Evolutionary conservation across 2,797 vertebrate species (phyloP).

Genomic region (Melanotaenia nigrans): DNA sequence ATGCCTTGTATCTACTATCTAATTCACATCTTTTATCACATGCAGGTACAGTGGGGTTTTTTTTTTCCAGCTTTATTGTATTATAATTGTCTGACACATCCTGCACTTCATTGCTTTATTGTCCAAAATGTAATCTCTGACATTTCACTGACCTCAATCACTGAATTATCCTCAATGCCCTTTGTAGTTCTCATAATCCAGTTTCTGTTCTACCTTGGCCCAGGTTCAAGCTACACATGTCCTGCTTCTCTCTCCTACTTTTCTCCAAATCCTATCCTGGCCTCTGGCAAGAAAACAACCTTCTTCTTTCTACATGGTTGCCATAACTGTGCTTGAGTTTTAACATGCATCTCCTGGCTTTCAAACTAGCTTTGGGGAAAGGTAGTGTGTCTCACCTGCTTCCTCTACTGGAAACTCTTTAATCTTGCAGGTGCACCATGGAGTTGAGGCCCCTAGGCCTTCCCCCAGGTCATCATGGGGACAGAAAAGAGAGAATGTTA

Average conservation of each 20-base stretch:
- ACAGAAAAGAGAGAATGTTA: constrained; percentile 9
- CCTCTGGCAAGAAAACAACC: constrained; percentile 39
- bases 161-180: constrained; percentile 19
- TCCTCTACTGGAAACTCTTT: constrained; percentile 18
- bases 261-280: constrained; percentile 30
- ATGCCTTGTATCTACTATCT: too few species aligned
- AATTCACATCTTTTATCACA: too few species aligned
- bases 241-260: constrained; percentile 10
- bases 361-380: constrained; percentile 19
- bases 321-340: constrained; percentile 26
- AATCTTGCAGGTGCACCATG: constrained; percentile 12
- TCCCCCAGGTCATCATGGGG: constrained; percentile 1
- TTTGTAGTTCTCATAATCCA: constrained; percentile 47
- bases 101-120: constrained; percentile 14
- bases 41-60: background rate
- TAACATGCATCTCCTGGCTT: constrained; percentile 14
- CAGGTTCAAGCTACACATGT: constrained; percentile 24
- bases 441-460: background rate
- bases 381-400: constrained; percentile 1
- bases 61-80: constrained; percentile 13
- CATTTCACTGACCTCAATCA: constrained; percentile 58
- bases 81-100: background rate
- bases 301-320: constrained; percentile 47
- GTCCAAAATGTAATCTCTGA: constrained; percentile 43
- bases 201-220: constrained; percentile 32